A percentile compares a stretch with the other conserved stretches of the same genome.
Evolutionary conservation across 2,113 vertebrate species (phyloP).

Genomic region (Seriola aureovittata): DNA sequence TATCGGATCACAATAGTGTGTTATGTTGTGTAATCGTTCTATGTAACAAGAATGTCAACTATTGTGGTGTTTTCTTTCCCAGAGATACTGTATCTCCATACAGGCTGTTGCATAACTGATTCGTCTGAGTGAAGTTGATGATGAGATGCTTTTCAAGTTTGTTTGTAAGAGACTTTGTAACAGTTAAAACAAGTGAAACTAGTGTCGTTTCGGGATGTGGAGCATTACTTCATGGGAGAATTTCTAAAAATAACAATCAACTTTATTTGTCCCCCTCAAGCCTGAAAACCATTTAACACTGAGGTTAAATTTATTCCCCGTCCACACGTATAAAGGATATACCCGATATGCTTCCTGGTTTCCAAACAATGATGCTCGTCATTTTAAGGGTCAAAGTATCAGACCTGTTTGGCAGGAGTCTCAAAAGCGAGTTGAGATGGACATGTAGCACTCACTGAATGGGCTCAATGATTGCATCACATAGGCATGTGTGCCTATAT

Average conservation of each 20-base stretch:
- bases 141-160: background rate
- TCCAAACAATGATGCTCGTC: slow-evolving; percentile 13
- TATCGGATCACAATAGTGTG: slow-evolving; percentile 7
- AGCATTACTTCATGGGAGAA: background rate
- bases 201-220: background rate
- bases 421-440: background rate
- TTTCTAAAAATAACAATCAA: background rate
- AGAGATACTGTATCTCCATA: background rate
- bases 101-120: background rate
- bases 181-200: too few relatives aligned
- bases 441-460: background rate
- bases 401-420: slow-evolving; percentile 11
- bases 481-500: background rate
- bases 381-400: slow-evolving; percentile 30
- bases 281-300: too few relatives aligned
- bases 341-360: slow-evolving; percentile 8
- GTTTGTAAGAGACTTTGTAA: background rate
- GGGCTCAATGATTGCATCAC: background rate
- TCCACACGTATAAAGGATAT: background rate
- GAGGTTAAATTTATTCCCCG: background rate
- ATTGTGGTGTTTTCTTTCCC: slow-evolving; percentile 31
- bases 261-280: background rate
- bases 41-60: slow-evolving; percentile 9
- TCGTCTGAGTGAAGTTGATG: background rate
- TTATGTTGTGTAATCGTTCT: slow-evolving; percentile 18